Evolutionary conservation across 2,113 vertebrate genomes (phyloP).

Genomic region (Kryptolebias marmoratus): DNA sequence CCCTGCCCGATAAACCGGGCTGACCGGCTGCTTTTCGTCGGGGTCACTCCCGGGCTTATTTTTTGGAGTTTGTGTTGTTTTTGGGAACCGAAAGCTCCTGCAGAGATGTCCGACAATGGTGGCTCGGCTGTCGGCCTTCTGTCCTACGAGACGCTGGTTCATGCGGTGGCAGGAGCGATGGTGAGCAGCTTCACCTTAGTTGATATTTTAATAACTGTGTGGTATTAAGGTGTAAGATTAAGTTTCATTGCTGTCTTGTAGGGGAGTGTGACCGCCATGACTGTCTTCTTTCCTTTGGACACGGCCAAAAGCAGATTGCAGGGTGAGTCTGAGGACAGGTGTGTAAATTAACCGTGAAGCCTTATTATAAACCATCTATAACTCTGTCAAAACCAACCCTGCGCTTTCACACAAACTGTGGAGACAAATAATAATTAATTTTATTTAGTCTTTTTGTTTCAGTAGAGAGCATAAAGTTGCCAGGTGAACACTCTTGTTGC

Average conservation of each 20-base stretch:
- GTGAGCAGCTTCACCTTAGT: slow-evolving; percentile 60
- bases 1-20: slow-evolving; percentile 1
- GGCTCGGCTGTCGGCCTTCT: slow-evolving; percentile 63
- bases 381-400: background rate
- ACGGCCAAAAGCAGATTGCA: slow-evolving; percentile 85
- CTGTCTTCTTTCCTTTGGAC: slow-evolving; percentile 83
- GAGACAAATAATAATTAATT: background rate
- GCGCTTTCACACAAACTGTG: background rate
- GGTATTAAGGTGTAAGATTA: background rate
- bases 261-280: slow-evolving; percentile 84
- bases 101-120: slow-evolving; percentile 70
- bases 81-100: slow-evolving; percentile 8
- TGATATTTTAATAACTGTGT: background rate
- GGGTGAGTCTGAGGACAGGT: slow-evolving; percentile 67
- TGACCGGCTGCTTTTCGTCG: background rate
- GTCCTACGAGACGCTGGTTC: slow-evolving; percentile 84
- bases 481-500: background rate
- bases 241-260: slow-evolving; percentile 32
- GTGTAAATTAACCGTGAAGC: background rate
- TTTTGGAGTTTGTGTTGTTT: background rate
- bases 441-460: background rate
- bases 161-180: slow-evolving; percentile 82
- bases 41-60: background rate
- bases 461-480: background rate
- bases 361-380: background rate